Percentiles rank a stretch among this genome's conserved stretches.
phyloP scores from a whole-genome alignment of 2,888 invertebrate species.

The Dione vanillae region DNA sequence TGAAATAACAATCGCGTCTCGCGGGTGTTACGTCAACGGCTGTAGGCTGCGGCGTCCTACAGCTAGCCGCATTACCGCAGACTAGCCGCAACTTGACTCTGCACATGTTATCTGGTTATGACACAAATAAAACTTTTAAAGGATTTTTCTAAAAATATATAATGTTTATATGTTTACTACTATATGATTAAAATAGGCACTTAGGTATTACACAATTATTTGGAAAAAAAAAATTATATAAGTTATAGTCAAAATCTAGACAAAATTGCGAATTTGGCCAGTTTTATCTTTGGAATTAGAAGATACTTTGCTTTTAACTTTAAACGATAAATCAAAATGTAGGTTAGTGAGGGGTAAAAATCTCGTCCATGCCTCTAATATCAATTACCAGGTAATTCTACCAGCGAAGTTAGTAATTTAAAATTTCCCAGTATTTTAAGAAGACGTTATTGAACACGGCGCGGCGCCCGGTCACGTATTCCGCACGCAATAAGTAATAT shows the following conservation, averaged over 20 bases:
- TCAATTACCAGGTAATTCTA: slow-evolving; percentile 1
- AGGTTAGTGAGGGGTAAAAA: not conserved
- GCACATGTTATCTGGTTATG: slow-evolving; percentile 17
- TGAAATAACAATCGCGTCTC: slow-evolving; percentile 43
- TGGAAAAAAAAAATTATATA: no score
- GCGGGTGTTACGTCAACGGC: slow-evolving; percentile 37
- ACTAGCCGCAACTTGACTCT: slow-evolving; percentile 26
- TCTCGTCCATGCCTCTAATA: not conserved
- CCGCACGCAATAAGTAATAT: slow-evolving; percentile 21
- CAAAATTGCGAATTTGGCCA: not conserved
- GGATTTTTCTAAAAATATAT: no score
- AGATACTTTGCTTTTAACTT: not conserved
- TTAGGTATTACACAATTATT: no score
- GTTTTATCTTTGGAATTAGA: not conserved
- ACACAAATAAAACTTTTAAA: not conserved
- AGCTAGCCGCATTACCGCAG: slow-evolving; percentile 9
- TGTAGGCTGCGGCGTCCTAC: slow-evolving; percentile 25
- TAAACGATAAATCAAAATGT: not conserved
- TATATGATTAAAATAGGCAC: no score
- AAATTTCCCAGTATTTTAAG: slow-evolving; percentile 31
- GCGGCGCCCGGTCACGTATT: slow-evolving; percentile 34
- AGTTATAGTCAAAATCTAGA: no score
- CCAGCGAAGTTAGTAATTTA: slow-evolving; percentile 13
- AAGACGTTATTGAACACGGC: slow-evolving; percentile 22
- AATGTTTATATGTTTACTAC: no score